phyloP scores from a whole-genome alignment of 2,113 vertebrate genomes.

The Peromyscus polionotus region DNA sequence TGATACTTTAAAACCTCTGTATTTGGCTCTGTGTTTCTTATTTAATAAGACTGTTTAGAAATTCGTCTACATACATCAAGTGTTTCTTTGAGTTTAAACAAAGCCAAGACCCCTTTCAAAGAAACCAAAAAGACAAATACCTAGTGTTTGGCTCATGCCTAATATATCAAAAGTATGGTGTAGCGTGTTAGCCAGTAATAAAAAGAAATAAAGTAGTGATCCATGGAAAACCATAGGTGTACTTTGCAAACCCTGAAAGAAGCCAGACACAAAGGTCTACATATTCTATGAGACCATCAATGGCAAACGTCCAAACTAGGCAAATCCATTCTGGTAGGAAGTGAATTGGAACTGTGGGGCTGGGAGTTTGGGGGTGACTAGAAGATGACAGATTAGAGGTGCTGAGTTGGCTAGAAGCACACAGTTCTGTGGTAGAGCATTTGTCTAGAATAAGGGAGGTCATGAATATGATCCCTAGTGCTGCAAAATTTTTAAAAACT shows the following conservation, averaged over 20 bases:
- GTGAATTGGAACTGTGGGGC: not conserved
- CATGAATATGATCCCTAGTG: not conserved
- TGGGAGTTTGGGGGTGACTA: not conserved
- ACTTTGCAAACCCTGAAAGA: not conserved
- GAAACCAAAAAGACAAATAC: not conserved
- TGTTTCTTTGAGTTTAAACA: conserved; percentile 29
- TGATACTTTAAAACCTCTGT: no score
- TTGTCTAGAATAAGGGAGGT: not conserved
- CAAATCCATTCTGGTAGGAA: not conserved
- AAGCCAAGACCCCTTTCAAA: not conserved
- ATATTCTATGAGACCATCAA: not conserved
- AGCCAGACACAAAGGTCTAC: not conserved
- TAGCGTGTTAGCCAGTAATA: not conserved
- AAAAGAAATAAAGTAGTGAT: not conserved
- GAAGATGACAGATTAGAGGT: not conserved
- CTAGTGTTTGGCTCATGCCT: not conserved
- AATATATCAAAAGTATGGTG: not conserved
- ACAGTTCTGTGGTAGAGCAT: not conserved
- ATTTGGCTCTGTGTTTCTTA: no score
- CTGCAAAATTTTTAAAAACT: not conserved
- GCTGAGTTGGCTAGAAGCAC: not conserved
- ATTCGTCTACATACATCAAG: not conserved
- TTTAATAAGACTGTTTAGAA: no score
- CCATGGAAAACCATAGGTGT: not conserved
- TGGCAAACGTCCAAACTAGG: not conserved